Conservation (phyloP, 37 sponge, comb jelly and placozoan species). For the Oscarella lobularis region DNA sequence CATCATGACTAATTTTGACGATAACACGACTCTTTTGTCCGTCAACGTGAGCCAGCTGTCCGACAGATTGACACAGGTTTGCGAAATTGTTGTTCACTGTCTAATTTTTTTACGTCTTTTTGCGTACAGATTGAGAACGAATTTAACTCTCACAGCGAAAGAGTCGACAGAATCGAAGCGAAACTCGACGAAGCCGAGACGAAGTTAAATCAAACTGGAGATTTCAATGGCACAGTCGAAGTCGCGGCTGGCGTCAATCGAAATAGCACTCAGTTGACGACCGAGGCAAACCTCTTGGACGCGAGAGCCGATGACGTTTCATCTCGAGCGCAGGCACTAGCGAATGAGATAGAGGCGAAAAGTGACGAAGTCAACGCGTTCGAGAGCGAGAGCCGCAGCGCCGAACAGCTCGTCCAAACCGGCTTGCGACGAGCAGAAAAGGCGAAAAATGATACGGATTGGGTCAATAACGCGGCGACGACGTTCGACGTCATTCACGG, state of each 20-base stretch:
- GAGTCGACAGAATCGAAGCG: too few species aligned
- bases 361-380: background rate
- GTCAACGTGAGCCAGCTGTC: background rate
- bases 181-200: too few species aligned
- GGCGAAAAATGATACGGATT: background rate
- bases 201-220: background rate
- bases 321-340: background rate
- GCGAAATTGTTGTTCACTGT: too few species aligned
- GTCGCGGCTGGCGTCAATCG: background rate
- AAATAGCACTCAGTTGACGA: background rate
- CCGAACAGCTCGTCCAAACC: background rate
- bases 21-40: background rate
- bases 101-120: too few species aligned
- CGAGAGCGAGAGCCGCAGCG: background rate
- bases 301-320: background rate
- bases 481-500: background rate
- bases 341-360: background rate
- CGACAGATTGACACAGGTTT: too few species aligned
- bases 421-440: background rate
- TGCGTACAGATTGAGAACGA: too few species aligned
- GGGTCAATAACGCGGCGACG: background rate
- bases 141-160: too few species aligned
- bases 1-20: background rate
- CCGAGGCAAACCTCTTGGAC: background rate
- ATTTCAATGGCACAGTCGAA: background rate